A percentile compares a stretch with the other conserved stretches of the same genome.
phyloP scores from a whole-genome alignment of 2,888 invertebrate species.

The Acleris sparsana region DNA sequence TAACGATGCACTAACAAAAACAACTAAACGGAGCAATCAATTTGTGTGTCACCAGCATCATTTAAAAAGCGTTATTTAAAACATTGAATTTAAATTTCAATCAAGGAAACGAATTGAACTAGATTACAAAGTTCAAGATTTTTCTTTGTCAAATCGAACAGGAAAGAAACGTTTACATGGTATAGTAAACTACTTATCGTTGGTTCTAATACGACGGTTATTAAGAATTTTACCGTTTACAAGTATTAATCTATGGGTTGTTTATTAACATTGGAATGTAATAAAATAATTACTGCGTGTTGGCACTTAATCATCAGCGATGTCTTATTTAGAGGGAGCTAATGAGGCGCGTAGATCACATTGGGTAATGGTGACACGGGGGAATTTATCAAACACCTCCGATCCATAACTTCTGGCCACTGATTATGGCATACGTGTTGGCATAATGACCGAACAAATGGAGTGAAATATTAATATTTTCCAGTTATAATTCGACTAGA shows the following conservation, averaged over 20 bases:
- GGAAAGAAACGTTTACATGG: conserved; percentile 17
- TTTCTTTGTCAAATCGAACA: conserved; percentile 31
- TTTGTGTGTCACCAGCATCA: conserved; percentile 66
- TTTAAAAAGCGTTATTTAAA: conserved; percentile 63
- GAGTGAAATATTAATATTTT: conserved; percentile 57
- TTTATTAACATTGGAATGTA: conserved; percentile 73
- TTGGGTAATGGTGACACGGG: conserved; percentile 75
- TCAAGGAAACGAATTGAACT: conserved; percentile 40
- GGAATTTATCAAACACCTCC: conserved; percentile 80
- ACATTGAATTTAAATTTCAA: conserved; percentile 60
- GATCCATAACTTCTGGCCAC: conserved; percentile 74
- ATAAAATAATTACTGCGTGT: conserved; percentile 74
- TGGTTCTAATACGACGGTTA: conserved; percentile 11
- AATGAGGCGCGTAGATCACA: conserved; percentile 80
- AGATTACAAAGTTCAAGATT: conserved; percentile 28
- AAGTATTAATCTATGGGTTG: conserved; percentile 60
- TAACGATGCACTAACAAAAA: conserved; percentile 75
- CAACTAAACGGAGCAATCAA: conserved; percentile 75
- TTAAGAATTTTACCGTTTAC: conserved; percentile 52
- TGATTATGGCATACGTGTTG: conserved; percentile 77
- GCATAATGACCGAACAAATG: conserved; percentile 74
- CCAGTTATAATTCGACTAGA: conserved; percentile 36
- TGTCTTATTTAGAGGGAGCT: conserved; percentile 79
- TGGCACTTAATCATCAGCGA: conserved; percentile 73
- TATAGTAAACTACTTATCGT: conserved; percentile 1